Conservation (phyloP, 2,888 invertebrate species). For the Pediacus dermestoides region DNA sequence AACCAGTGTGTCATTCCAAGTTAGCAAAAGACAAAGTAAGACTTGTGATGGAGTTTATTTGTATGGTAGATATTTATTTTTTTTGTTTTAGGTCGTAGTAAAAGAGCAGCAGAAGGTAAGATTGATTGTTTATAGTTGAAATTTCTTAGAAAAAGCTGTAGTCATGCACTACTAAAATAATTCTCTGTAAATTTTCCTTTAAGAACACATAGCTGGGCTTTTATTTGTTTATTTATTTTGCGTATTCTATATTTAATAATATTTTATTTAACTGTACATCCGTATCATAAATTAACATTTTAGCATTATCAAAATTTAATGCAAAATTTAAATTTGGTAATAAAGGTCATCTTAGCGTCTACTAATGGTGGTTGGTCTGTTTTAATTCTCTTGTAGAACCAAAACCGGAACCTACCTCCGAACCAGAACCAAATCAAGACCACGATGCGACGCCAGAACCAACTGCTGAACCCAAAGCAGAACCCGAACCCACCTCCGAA, state of each 20-base stretch:
- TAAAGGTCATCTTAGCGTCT: slow-evolving; percentile 12
- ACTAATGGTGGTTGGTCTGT: slow-evolving; percentile 42
- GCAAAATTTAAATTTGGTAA: background rate
- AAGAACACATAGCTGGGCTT: slow-evolving; percentile 13
- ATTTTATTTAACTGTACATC: too few relatives aligned
- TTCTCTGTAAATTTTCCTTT: slow-evolving; percentile 14
- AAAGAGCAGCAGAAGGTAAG: slow-evolving; percentile 25
- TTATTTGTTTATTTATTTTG: slow-evolving; percentile 8
- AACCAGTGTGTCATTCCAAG: slow-evolving; percentile 73
- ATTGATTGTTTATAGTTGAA: too few relatives aligned
- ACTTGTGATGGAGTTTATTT: too few relatives aligned
- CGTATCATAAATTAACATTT: too few relatives aligned
- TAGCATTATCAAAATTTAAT: too few relatives aligned
- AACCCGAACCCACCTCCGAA: slow-evolving; percentile 48
- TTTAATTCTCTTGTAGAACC: slow-evolving; percentile 39
- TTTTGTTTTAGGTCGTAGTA: slow-evolving; percentile 36
- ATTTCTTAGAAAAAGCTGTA: slow-evolving; percentile 12
- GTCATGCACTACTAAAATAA: slow-evolving; percentile 20
- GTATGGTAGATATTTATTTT: too few relatives aligned
- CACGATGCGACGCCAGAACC: slow-evolving; percentile 43
- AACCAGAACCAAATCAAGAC: slow-evolving; percentile 40
- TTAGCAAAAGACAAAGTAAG: slow-evolving; percentile 61
- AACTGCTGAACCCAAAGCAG: slow-evolving; percentile 44
- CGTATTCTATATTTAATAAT: too few relatives aligned
- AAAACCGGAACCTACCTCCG: slow-evolving; percentile 33